Base-by-base conservation (phyloP, 2,888 invertebrate species). In the Caenorhabditis doughertyi region DNA sequence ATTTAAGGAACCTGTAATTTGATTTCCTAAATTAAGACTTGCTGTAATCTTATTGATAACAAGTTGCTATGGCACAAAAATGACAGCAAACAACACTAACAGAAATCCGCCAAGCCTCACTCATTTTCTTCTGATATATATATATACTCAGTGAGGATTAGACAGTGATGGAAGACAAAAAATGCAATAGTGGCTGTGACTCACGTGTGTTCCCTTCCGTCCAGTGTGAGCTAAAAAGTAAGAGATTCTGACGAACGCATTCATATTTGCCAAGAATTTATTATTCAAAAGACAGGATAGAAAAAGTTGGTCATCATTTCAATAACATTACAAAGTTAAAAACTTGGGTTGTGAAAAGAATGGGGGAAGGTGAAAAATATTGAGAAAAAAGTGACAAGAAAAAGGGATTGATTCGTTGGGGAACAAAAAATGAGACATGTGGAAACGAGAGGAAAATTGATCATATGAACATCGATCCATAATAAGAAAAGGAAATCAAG, bases 391-490 rank as follows among this genome's bases (percentile, higher is more conserved):
- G 21, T 42, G 60, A 55, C 53, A 53, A 51, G n/a, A 47, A 47
- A 27, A 1, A 42, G 11, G 16, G 42, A 42, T 25, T 60, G 42
- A 16, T 60, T 60, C 60, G 60, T 60, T 42, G 60, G n/a, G 44
- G n/a, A 42, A 60, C 60, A 47, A 65, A 65, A 56, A 49, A 47
- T 35, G 55, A 56, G 35, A 47, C 56, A 44, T 25, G 39, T 27
- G n/a, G 39, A 49, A 18, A 5, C 51, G 16, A 39, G 29, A 23
- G 62, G 39, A 51, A 27, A 67, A 76, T 76, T 76, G 60, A 76
- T 76, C 56, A 77, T 68, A 68, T 47, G 67, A 77, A 68, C 67
- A 77, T 77, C 77, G 77, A 68, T 77, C 35, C 77, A 77, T 77
- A 77, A 32, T 29, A 47, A 60, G 25, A 58, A 23, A 21, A 21